Evolutionary conservation across 1,140 invertebrate genomes (phyloP), one percentile per base, ranked within the genome.

Genomic region (Nylanderia fulva): DNA sequence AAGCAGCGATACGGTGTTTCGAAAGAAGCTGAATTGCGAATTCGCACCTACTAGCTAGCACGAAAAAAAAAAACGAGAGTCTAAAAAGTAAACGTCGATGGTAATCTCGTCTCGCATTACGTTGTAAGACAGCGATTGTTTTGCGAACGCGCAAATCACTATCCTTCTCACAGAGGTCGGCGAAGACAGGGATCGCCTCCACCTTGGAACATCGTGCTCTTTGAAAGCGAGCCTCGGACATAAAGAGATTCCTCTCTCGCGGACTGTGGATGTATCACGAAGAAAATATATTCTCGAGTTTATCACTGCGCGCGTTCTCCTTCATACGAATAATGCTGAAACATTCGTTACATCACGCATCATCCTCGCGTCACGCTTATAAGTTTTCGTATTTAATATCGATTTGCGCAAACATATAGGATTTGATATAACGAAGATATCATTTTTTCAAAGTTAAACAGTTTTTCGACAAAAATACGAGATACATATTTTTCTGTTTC

Each of bases 61-160:
- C 21, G 54, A 18, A 33, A 79, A 68, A 0, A 69, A 69, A 54
- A 69, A 71, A 82, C 36, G 52, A 82, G 33, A 58, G 52, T 82
- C 77, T 82, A 82, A 71, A 82, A 72, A 82, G 77, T 71, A 71
- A 82, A 71, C 64, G 77, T 54, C 66, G 77, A 54, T 88, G 74
- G 87, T 76, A 88, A 88, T 88, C 84, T 80, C 79, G 61, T 71
- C 86, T 61, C 48, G 75, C 77, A 88, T 85, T 88, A 86, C 75
- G 63, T 39, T 54, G 68, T 84, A 71, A 66, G 80, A 87, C 69
- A 74, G 27, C 68, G 82, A 85, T 88, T 84, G 85, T 85, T 86
- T 61, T 76, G 72, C n/a, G 56, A 39, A 54, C 48, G 48, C 24
- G 86, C 87, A 88, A 88, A 88, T 88, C 86, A 88, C 87, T 66